Evolutionary conservation across 2,113 vertebrate species (phyloP).

Genomic region (Phalacrocorax pelagicus): DNA sequence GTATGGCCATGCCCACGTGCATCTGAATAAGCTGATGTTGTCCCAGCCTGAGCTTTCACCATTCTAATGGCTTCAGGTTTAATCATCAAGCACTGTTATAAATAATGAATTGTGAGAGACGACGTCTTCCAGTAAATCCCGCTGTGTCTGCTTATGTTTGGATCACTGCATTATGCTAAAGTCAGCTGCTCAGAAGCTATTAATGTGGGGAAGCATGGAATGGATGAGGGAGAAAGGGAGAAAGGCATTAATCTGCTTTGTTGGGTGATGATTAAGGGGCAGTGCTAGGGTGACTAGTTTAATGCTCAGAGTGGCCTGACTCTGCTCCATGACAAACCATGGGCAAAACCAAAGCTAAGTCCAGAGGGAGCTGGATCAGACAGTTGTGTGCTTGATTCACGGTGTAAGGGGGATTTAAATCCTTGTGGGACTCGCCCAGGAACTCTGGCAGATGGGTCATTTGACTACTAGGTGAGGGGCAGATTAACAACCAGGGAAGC

Average conservation of each 20-base stretch:
- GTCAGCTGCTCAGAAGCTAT: conserved; percentile 20
- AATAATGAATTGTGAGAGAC: conserved; percentile 57
- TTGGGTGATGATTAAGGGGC: neutral
- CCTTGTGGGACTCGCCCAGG: neutral
- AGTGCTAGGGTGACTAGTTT: neutral
- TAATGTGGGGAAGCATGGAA: neutral
- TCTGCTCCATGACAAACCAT: neutral
- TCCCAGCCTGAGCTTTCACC: neutral
- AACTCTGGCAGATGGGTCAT: neutral
- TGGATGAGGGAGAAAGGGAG: neutral
- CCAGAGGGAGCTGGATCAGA: neutral
- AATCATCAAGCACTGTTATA: conserved; percentile 36
- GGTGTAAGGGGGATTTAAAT: neutral
- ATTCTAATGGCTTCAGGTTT: conserved; percentile 36
- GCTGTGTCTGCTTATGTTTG: conserved; percentile 27
- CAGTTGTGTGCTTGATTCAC: neutral
- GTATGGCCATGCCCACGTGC: neutral
- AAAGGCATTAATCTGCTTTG: neutral
- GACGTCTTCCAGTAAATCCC: conserved; percentile 35
- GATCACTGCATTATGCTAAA: conserved; percentile 50
- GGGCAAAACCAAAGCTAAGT: neutral
- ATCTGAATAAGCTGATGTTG: neutral
- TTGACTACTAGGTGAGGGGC: neutral
- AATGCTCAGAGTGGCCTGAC: neutral
- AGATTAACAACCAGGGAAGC: neutral